Percentiles rank a stretch among this genome's conserved stretches.
Conservation (phyloP, 2,113 vertebrate genomes). For the Gila orcuttii region DNA sequence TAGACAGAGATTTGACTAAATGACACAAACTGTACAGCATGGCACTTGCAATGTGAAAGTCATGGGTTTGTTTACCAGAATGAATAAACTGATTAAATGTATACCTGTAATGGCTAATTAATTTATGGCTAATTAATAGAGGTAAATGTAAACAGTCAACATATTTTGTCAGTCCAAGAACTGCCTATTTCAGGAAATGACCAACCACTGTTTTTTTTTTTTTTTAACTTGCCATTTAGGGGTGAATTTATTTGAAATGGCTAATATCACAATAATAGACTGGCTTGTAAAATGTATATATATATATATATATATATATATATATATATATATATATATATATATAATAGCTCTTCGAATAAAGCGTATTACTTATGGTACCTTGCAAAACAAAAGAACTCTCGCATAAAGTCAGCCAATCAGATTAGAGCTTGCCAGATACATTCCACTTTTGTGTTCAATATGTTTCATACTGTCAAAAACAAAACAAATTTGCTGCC, state of each 20-base stretch:
- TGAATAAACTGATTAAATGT: not conserved
- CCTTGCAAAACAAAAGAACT: not conserved
- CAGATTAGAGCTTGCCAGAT: not conserved
- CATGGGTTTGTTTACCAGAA: not conserved
- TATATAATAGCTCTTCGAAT: too few relatives aligned
- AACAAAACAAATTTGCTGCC: too few relatives aligned
- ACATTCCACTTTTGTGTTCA: not conserved
- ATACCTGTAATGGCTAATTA: not conserved
- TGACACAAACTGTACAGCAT: not conserved
- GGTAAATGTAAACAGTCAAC: not conserved
- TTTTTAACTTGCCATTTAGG: too few relatives aligned
- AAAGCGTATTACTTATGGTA: too few relatives aligned
- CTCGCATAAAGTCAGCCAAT: not conserved
- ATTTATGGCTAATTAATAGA: not conserved
- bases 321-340: too few relatives aligned
- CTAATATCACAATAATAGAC: not conserved
- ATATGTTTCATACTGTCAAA: not conserved
- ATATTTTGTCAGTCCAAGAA: not conserved
- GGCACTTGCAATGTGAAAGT: not conserved
- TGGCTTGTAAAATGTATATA: not conserved
- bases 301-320: too few relatives aligned
- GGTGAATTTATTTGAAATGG: not conserved
- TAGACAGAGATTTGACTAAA: not conserved
- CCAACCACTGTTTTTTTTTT: too few relatives aligned
- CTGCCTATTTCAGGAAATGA: not conserved